Evolutionary conservation across 2,888 invertebrate species (phyloP).

Genomic region (Punctoribates punctum): DNA sequence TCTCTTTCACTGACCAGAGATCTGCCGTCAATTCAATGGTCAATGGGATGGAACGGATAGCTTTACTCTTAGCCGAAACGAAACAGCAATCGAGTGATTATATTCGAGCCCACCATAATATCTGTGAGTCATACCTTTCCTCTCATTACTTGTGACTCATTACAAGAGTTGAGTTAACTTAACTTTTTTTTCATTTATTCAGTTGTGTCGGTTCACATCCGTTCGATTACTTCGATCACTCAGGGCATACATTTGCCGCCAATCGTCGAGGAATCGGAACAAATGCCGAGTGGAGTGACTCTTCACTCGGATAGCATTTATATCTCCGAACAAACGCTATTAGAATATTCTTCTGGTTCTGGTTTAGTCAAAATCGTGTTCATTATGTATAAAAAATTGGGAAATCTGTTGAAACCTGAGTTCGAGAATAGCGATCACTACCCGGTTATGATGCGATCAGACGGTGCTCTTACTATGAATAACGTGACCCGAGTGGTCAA

Average conservation of each 20-base stretch:
- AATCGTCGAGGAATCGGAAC: background rate
- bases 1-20: constrained; percentile 38
- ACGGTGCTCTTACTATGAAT: background rate
- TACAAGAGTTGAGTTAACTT: background rate
- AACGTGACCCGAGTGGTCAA: constrained; percentile 39
- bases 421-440: background rate
- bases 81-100: constrained; percentile 42
- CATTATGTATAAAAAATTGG: constrained; percentile 43
- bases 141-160: constrained; percentile 13
- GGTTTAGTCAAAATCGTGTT: constrained; percentile 41
- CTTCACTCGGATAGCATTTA: constrained; percentile 21
- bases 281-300: background rate
- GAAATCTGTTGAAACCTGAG: constrained; percentile 33
- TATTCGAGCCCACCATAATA: constrained; percentile 42
- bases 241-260: constrained; percentile 42
- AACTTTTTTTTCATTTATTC: background rate
- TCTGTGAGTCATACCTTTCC: constrained; percentile 34
- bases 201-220: constrained; percentile 43
- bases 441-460: constrained; percentile 2
- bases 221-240: constrained; percentile 7
- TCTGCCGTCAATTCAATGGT: constrained; percentile 37
- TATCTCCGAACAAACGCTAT: constrained; percentile 26
- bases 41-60: constrained; percentile 40
- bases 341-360: constrained; percentile 30
- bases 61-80: constrained; percentile 41